Conservation (phyloP, 2,888 invertebrate species). For the Callosobruchus maculatus region DNA sequence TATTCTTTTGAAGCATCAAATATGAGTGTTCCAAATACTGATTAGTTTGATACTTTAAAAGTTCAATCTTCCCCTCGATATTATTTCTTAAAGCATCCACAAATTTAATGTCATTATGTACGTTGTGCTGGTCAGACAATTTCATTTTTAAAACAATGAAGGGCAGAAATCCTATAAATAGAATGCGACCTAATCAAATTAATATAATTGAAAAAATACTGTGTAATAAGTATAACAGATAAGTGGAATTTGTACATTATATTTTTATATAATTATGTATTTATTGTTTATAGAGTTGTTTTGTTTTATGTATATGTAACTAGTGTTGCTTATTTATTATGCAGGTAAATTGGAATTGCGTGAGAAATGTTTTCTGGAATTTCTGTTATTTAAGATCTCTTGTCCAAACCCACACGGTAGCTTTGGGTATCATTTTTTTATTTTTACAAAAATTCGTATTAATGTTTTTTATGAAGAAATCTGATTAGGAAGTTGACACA, state of each 20-base stretch:
- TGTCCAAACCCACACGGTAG: too few species aligned
- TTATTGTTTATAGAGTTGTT: slow-evolving; percentile 41
- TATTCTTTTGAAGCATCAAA: neutral
- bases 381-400: too few species aligned
- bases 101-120: neutral
- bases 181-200: slow-evolving; percentile 24
- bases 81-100: neutral
- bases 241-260: slow-evolving; percentile 42
- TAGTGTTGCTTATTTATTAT: slow-evolving; percentile 22
- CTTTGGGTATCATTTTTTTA: too few species aligned
- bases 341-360: neutral
- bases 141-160: neutral
- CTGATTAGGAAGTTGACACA: too few species aligned
- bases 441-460: too few species aligned
- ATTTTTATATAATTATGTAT: slow-evolving; percentile 45
- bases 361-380: neutral
- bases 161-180: neutral
- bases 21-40: neutral
- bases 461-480: too few species aligned
- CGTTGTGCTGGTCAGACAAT: neutral
- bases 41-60: neutral
- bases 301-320: slow-evolving; percentile 29
- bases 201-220: slow-evolving; percentile 27
- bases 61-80: neutral
- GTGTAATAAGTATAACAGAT: slow-evolving; percentile 16